Evolutionary conservation across 2,888 invertebrate species (phyloP), one percentile per base, ranked within the genome.

Genomic region (Timandra comae): DNA sequence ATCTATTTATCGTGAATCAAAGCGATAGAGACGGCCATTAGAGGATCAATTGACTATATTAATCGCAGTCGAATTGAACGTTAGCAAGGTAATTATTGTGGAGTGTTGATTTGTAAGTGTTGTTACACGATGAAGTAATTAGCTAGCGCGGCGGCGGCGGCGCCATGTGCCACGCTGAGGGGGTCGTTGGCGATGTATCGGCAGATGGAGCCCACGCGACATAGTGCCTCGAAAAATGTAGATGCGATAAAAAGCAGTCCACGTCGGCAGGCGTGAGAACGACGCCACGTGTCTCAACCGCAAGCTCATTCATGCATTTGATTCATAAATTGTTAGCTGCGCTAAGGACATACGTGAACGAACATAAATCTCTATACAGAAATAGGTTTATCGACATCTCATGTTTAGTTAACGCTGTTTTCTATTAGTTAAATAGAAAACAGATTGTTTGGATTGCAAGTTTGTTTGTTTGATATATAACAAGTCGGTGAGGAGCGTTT

Each of bases 241-340:
- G 63, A 63, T 49, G 61, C 69, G 71, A 78, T 74, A 81, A 81
- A 80, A 81, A 80, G 74, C 66, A 62, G 61, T 56, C 67, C 57
- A 49, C 52, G 56, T 52, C 55, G 54, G 49, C 56, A 43, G 71
- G 70, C 82, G 84, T 84, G 82, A 82, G 82, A 84, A 85, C 80
- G 48, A 30, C 63, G 75, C 67, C 82, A 82, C 81, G 84, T 82
- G 82, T 76, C 76, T 36, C 37, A 40, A 37, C 28, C 66, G 63
- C 61, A 54, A 65, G 66, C 73, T 74, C 82, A 84, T 84, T 84
- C 84, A 84, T 78, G 73, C 74, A 78, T 82, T 81, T 82, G 80
- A 84, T 84, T 84, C 84, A 84, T 82, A 73, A 78, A 71, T 63
- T 67, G 67, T 65, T 65, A 58, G 52, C 54, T 62, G 43, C 53